phyloP scores from a whole-genome alignment of 2,113 vertebrate genomes.

The Uria lomvia region DNA sequence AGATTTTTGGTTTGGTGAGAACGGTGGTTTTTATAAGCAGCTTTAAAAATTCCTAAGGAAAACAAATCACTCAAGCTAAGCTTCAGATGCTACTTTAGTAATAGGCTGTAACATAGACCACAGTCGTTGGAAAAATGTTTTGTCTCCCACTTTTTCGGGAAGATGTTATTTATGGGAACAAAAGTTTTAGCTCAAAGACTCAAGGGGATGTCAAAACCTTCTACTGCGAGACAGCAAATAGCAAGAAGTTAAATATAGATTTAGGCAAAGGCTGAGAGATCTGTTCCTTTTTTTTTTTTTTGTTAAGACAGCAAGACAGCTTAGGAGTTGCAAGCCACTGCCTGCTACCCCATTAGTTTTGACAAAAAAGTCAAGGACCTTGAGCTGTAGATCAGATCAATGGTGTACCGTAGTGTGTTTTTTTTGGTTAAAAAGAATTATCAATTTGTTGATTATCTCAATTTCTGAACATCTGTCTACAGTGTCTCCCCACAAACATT shows the following conservation, averaged over 20 bases:
- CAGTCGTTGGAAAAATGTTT: neutral
- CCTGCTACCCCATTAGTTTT: neutral
- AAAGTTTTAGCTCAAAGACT: neutral
- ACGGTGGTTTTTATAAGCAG: neutral
- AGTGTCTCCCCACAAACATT: neutral
- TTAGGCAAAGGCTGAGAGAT: neutral
- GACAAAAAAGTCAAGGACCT: neutral
- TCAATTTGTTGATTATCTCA: neutral
- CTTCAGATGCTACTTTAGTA: neutral
- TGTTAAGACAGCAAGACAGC: neutral
- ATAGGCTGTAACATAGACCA: neutral
- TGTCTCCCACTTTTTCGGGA: neutral
- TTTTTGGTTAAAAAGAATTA: neutral
- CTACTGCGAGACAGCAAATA: neutral
- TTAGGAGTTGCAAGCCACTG: neutral
- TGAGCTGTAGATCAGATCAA: neutral
- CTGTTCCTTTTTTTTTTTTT: neutral
- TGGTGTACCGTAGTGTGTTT: fast-evolving
- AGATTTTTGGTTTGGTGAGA: neutral
- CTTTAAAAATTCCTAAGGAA: neutral
- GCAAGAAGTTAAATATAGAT: neutral
- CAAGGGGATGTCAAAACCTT: neutral
- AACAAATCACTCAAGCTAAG: neutral
- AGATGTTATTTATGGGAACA: neutral
- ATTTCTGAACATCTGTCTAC: neutral